Conservation (phyloP, 2,888 invertebrate genomes). For the Phalera bucephala region DNA sequence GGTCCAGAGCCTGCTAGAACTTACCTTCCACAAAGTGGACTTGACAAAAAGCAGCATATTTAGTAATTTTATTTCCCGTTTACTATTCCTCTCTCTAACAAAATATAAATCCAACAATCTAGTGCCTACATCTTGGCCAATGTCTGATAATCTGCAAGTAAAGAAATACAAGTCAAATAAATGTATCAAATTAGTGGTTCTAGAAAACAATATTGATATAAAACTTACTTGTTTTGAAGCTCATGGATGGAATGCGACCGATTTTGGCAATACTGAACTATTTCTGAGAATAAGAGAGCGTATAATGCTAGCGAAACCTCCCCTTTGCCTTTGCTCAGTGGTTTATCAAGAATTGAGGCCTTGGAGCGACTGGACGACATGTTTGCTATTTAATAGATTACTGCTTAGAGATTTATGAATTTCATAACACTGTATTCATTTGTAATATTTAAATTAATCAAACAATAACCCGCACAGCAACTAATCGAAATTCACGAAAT, state of each 20-base stretch:
- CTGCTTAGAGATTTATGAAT: too few species aligned
- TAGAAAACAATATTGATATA: background rate
- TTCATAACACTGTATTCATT: too few species aligned
- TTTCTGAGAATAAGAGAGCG: slow-evolving; percentile 98
- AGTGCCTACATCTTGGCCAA: slow-evolving; percentile 97
- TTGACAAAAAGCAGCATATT: slow-evolving; percentile 98
- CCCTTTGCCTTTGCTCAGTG: slow-evolving; percentile 94
- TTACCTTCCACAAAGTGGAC: slow-evolving; percentile 97
- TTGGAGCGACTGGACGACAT: slow-evolving; percentile 85
- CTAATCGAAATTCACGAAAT: background rate
- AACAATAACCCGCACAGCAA: too few species aligned
- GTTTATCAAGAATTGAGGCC: slow-evolving; percentile 94
- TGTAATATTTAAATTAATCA: too few species aligned
- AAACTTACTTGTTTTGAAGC: slow-evolving; percentile 93
- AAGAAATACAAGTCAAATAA: too few species aligned
- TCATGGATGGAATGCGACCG: slow-evolving; percentile 97
- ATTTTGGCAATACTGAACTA: slow-evolving; percentile 99
- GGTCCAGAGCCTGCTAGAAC: too few species aligned
- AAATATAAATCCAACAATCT: slow-evolving; percentile 97
- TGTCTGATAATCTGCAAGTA: slow-evolving; percentile 91
- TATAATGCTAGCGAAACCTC: slow-evolving; percentile 96
- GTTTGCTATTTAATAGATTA: slow-evolving; percentile 1
- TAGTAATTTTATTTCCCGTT: slow-evolving; percentile 96
- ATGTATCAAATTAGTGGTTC: too few species aligned
- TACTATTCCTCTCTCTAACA: slow-evolving; percentile 95